Evolutionary conservation across 2,888 invertebrate genomes (phyloP).

Genomic region (Ptychoptera contaminata): DNA sequence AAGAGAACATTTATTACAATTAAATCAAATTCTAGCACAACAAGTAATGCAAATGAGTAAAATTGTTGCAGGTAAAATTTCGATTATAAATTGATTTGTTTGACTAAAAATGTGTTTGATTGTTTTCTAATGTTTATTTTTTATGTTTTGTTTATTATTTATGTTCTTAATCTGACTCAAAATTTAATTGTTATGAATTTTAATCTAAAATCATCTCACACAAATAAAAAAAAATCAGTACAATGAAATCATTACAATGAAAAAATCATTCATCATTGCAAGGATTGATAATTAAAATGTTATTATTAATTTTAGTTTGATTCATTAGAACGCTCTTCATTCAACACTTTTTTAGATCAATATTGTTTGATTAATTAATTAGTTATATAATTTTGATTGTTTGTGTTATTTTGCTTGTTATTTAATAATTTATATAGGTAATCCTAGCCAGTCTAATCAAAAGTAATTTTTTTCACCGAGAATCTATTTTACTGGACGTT

Average conservation of each 20-base stretch:
- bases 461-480: slow-evolving; percentile 18
- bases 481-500: slow-evolving; percentile 11
- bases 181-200: background rate
- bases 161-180: background rate
- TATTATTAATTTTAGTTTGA: background rate
- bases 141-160: slow-evolving; percentile 1
- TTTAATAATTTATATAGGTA: slow-evolving; percentile 18
- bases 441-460: slow-evolving; percentile 30
- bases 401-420: slow-evolving; percentile 15
- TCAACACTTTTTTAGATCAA: no score
- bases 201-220: background rate
- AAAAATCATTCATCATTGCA: background rate
- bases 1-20: slow-evolving; percentile 73
- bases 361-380: no score
- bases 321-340: no score
- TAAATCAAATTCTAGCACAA: slow-evolving; percentile 83
- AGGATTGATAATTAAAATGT: background rate
- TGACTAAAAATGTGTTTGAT: slow-evolving; percentile 7
- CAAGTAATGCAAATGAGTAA: slow-evolving; percentile 92
- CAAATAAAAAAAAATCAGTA: no score
- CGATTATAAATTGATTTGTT: background rate
- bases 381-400: slow-evolving; percentile 16
- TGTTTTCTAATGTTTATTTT: slow-evolving; percentile 1
- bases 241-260: background rate
- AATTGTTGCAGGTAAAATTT: slow-evolving; percentile 74